phyloP scores from a whole-genome alignment of 2,888 invertebrate species.

The Troides aeacus region DNA sequence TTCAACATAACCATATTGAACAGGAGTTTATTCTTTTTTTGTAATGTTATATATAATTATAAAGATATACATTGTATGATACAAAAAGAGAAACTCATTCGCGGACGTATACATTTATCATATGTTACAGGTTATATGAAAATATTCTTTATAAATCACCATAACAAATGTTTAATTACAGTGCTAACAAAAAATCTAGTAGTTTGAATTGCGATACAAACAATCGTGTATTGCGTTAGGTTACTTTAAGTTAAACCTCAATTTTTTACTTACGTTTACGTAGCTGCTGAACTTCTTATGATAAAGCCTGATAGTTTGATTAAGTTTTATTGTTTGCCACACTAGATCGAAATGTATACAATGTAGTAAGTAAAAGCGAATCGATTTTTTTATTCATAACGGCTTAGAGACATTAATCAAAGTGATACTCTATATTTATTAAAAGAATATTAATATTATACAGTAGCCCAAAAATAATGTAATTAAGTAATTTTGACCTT shows the following conservation, averaged over 20 bases:
- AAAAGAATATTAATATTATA: too few species aligned
- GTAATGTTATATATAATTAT: too few species aligned
- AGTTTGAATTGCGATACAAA: not conserved
- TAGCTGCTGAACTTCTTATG: not conserved
- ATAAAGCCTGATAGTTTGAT: not conserved
- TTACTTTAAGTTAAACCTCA: not conserved
- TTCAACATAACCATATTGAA: too few species aligned
- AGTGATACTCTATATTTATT: too few species aligned
- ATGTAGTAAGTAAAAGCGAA: not conserved
- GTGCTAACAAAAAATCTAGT: not conserved
- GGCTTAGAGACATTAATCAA: too few species aligned
- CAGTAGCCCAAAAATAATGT: too few species aligned
- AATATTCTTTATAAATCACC: not conserved
- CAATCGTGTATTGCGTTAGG: not conserved
- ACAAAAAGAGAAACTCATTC: too few species aligned
- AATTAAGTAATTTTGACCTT: too few species aligned
- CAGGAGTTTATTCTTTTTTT: too few species aligned
- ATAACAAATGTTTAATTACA: not conserved
- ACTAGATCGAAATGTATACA: not conserved
- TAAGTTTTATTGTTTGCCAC: not conserved
- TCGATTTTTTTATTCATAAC: too few species aligned
- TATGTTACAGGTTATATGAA: not conserved
- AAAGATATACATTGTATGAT: too few species aligned
- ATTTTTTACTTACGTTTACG: not conserved
- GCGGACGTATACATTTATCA: too few species aligned